phyloP scores from a whole-genome alignment of 2,888 invertebrate species.

The Archips crataeganus region DNA sequence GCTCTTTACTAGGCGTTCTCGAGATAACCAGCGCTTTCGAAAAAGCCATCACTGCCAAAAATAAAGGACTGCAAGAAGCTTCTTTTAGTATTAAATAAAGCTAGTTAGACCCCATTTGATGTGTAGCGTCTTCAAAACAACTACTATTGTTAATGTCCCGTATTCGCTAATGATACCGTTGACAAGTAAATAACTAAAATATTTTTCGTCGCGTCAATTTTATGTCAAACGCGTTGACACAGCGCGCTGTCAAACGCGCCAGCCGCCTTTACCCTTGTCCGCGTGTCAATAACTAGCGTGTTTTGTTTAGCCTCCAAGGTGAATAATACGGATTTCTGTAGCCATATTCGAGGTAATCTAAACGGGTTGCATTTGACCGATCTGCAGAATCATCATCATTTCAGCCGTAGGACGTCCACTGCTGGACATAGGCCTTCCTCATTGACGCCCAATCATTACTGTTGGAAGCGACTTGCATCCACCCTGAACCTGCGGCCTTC shows the following conservation, averaged over 20 bases:
- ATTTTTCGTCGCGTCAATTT: constrained; percentile 36
- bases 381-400: too few species aligned
- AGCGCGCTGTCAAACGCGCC: constrained; percentile 11
- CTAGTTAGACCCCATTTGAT: background rate
- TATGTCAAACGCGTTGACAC: constrained; percentile 31
- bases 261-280: constrained; percentile 15
- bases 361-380: background rate
- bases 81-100: too few species aligned
- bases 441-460: too few species aligned
- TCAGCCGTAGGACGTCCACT: too few species aligned
- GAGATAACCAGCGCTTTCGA: too few species aligned
- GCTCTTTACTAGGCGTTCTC: too few species aligned
- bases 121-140: background rate
- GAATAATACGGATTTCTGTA: constrained; percentile 13
- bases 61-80: too few species aligned
- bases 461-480: too few species aligned
- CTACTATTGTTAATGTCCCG: background rate
- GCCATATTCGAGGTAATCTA: constrained; percentile 2
- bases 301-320: constrained; percentile 31
- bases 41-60: too few species aligned
- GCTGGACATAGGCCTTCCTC: too few species aligned
- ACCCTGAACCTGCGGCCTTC: too few species aligned
- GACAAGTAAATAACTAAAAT: constrained; percentile 27
- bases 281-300: constrained; percentile 20
- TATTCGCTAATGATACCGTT: constrained; percentile 10